Evolutionary conservation across 2,888 invertebrate genomes (phyloP).

Genomic region (Linnaemya tessellans): DNA sequence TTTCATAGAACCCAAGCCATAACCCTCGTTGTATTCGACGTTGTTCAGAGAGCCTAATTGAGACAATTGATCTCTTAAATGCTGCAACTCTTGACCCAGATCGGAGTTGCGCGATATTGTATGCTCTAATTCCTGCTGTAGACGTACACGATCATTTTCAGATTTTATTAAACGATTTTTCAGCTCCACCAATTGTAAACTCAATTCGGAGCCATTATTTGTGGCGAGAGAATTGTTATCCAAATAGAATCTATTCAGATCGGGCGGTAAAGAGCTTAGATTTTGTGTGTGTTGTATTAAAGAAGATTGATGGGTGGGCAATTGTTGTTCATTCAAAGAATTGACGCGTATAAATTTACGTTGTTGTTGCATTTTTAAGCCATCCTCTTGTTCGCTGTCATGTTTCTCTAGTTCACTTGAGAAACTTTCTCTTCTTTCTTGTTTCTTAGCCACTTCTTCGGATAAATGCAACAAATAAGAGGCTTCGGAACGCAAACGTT

Average conservation of each 20-base stretch:
- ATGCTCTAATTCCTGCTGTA: constrained; percentile 86
- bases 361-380: constrained; percentile 74
- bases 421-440: constrained; percentile 72
- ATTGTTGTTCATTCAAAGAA: constrained; percentile 81
- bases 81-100: constrained; percentile 84
- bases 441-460: constrained; percentile 78
- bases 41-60: constrained; percentile 82
- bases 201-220: constrained; percentile 82
- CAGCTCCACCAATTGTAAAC: constrained; percentile 85
- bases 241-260: constrained; percentile 78
- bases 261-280: constrained; percentile 80
- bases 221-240: constrained; percentile 73
- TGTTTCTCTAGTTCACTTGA: constrained; percentile 75
- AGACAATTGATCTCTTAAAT: constrained; percentile 82
- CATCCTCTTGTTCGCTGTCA: constrained; percentile 78
- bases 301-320: constrained; percentile 75
- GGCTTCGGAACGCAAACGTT: constrained; percentile 88
- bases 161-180: constrained; percentile 83
- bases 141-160: constrained; percentile 81
- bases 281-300: constrained; percentile 73
- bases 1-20: constrained; percentile 79
- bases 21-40: constrained; percentile 86
- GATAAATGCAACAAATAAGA: constrained; percentile 88
- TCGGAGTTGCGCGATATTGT: constrained; percentile 86
- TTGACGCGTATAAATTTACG: constrained; percentile 79